Percentiles rank a stretch among this genome's conserved stretches.
These are phyloP conservation scores for Halichoerus grypus DNA, from an alignment of 2,113 vertebrate genomes.

Conservation along the genomic window DNA sequence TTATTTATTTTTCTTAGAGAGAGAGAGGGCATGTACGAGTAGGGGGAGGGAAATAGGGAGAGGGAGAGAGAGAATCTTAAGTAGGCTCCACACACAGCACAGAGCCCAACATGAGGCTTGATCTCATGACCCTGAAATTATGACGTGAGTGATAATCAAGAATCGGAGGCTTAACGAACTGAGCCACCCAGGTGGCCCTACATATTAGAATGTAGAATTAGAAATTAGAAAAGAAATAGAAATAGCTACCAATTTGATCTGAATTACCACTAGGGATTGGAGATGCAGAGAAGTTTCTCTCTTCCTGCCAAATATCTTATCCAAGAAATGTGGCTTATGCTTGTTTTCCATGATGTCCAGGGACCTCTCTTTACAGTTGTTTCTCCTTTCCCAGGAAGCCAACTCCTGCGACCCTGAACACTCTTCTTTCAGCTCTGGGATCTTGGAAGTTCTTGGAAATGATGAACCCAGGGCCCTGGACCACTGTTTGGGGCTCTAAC, in stretches of 20 bases:
- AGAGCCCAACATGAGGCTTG: background rate
- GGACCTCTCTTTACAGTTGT: background rate
- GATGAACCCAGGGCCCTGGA: background rate
- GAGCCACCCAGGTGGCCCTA: background rate
- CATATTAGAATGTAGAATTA: background rate
- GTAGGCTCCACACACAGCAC: background rate
- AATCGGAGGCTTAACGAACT: background rate
- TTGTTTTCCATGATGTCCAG: background rate
- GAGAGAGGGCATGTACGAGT: background rate
- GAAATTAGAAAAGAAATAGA: background rate
- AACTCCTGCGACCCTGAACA: background rate
- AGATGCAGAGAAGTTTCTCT: background rate
- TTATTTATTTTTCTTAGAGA: background rate
- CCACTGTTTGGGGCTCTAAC: background rate
- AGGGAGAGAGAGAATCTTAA: background rate
- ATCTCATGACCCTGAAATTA: background rate
- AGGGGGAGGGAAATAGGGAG: background rate
- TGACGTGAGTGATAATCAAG: background rate
- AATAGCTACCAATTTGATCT: background rate
- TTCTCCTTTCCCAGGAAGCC: background rate
- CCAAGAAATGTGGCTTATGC: background rate
- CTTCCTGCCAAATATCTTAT: background rate
- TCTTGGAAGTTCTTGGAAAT: background rate
- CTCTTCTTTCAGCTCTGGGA: background rate
- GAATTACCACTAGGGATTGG: background rate